Conservation (phyloP, 2,888 invertebrate genomes). For the Nomada ferruginata region DNA sequence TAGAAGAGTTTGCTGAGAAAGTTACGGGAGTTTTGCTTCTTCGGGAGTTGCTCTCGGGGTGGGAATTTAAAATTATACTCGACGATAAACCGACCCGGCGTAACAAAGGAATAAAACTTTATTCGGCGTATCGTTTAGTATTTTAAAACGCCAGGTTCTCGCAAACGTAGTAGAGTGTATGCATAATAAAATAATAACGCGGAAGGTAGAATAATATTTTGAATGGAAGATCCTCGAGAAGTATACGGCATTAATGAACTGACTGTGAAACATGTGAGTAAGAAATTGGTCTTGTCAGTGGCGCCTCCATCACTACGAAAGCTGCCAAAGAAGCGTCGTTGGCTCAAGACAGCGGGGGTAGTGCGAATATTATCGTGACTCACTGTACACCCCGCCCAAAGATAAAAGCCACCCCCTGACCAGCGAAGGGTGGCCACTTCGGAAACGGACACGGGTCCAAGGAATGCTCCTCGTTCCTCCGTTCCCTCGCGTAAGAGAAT, state of each 20-base stretch:
- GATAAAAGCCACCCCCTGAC: constrained; percentile 26
- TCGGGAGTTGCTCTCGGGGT: background rate
- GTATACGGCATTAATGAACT: too few species aligned
- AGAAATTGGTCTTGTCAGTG: constrained; percentile 22
- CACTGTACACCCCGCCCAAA: constrained; percentile 39
- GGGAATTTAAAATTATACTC: too few species aligned
- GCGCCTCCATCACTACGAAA: constrained; percentile 20
- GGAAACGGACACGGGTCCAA: constrained; percentile 19
- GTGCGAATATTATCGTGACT: constrained; percentile 47
- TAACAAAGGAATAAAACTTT: too few species aligned
- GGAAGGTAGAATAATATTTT: too few species aligned
- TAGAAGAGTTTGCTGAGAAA: background rate
- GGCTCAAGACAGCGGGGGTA: constrained; percentile 3
- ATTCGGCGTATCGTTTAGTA: too few species aligned
- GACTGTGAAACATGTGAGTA: too few species aligned
- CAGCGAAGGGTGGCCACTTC: background rate
- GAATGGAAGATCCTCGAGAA: too few species aligned
- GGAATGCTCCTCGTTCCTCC: constrained; percentile 5
- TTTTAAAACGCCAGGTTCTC: too few species aligned
- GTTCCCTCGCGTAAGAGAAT: background rate
- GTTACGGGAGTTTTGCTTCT: background rate
- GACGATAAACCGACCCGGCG: too few species aligned
- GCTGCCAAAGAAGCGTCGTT: constrained; percentile 6
- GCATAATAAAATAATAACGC: too few species aligned
- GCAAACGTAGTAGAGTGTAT: too few species aligned